Conservation (phyloP, 2,888 invertebrate genomes). For the Drosophila gaucha region DNA sequence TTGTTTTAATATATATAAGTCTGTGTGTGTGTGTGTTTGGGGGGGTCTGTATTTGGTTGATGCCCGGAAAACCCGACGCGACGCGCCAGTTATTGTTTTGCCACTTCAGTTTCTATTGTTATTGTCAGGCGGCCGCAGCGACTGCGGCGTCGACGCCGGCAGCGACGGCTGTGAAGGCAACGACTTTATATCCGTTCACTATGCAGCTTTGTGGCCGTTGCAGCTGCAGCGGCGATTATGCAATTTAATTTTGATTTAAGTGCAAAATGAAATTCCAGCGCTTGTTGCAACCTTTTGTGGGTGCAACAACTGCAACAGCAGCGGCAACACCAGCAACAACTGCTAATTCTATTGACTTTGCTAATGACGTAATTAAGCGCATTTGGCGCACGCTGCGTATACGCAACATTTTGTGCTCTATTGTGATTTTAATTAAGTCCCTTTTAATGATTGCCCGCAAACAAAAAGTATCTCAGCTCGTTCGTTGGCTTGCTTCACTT, state of each 20-base stretch:
- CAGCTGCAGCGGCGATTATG: constrained; percentile 55
- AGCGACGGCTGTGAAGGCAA: constrained; percentile 57
- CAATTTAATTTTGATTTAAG: constrained; percentile 79
- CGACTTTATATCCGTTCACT: constrained; percentile 63
- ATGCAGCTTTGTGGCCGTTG: constrained; percentile 24
- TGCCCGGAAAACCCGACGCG: constrained; percentile 73
- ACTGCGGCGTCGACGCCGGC: constrained; percentile 32
- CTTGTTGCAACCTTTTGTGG: constrained; percentile 43
- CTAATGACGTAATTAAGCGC: constrained; percentile 83
- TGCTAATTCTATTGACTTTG: constrained; percentile 82
- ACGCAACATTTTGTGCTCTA: constrained; percentile 39
- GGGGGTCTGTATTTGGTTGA: constrained; percentile 47
- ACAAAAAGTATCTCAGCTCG: constrained; percentile 33
- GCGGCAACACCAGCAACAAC: constrained; percentile 22
- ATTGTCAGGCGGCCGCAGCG: constrained; percentile 59
- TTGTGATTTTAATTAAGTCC: constrained; percentile 73
- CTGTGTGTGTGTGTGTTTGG: not conserved
- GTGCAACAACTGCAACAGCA: constrained; percentile 11
- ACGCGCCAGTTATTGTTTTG: constrained; percentile 79
- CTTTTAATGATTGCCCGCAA: constrained; percentile 63
- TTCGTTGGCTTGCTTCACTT: constrained; percentile 21
- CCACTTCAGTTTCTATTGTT: constrained; percentile 79
- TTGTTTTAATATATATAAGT: not conserved
- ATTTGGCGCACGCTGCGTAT: constrained; percentile 59
- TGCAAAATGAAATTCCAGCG: constrained; percentile 62